Percentiles rank a stretch among this genome's conserved stretches.
Evolutionary conservation across 1,140 invertebrate species (phyloP).

Genomic region (Periplaneta americana): DNA sequence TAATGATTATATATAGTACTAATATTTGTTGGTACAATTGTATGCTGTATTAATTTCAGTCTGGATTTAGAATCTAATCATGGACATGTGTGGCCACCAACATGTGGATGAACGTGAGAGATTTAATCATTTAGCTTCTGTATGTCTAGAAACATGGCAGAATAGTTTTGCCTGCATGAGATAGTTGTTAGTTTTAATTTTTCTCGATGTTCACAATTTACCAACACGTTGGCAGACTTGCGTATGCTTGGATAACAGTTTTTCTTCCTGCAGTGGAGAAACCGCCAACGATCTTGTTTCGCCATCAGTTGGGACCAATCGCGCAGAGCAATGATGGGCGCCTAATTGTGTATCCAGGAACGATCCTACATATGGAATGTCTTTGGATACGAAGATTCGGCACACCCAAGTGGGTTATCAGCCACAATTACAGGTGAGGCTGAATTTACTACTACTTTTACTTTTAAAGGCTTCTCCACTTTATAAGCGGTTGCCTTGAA

Average conservation of each 20-base stretch:
- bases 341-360: conserved; percentile 77
- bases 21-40: background rate
- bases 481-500: background rate
- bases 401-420: conserved; percentile 76
- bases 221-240: background rate
- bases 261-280: conserved; percentile 61
- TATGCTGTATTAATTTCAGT: background rate
- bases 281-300: conserved; percentile 76
- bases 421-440: conserved; percentile 54
- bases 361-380: conserved; percentile 80
- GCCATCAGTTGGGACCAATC: conserved; percentile 73
- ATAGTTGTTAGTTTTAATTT: background rate
- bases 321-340: conserved; percentile 82
- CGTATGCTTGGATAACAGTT: background rate
- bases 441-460: background rate
- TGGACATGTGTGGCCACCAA: background rate
- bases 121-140: background rate
- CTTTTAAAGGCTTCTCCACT: too few species aligned
- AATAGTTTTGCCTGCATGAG: background rate
- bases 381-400: conserved; percentile 79
- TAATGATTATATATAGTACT: too few species aligned
- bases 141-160: background rate
- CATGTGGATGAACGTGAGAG: background rate
- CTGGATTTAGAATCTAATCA: background rate
- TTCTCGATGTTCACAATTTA: background rate